phyloP scores from a whole-genome alignment of 2,113 vertebrate species.

The Nothoprocta pentlandii region DNA sequence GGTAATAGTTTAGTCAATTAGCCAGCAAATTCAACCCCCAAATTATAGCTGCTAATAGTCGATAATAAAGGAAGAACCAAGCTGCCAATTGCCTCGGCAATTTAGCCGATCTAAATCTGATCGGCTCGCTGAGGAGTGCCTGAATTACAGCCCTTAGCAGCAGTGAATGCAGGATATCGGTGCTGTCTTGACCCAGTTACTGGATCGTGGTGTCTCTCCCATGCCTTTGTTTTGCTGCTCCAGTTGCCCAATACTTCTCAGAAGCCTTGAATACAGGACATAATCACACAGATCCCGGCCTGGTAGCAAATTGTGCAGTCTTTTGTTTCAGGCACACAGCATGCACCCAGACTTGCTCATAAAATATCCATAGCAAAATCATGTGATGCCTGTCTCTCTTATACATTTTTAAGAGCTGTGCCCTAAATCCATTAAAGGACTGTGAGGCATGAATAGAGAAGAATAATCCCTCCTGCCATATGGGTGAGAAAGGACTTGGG shows the following conservation, averaged over 20 bases:
- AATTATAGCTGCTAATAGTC: constrained; percentile 52
- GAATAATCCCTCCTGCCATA: constrained; percentile 31
- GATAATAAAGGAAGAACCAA: constrained; percentile 18
- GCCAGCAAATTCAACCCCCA: background rate
- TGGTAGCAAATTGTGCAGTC: constrained; percentile 48
- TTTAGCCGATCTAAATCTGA: background rate
- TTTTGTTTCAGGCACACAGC: constrained; percentile 72
- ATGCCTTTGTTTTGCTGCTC: constrained; percentile 60
- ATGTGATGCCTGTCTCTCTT: constrained; percentile 59
- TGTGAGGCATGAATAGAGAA: constrained; percentile 32
- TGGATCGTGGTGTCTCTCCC: constrained; percentile 40
- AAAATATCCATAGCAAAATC: constrained; percentile 77
- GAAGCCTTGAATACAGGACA: constrained; percentile 48
- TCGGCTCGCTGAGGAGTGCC: constrained; percentile 48
- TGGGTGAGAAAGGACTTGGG: constrained; percentile 7
- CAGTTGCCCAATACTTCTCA: constrained; percentile 50
- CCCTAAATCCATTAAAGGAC: constrained; percentile 69
- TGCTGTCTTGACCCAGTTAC: constrained; percentile 52
- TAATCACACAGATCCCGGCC: constrained; percentile 56
- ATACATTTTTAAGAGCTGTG: constrained; percentile 75
- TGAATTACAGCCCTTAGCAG: constrained; percentile 40
- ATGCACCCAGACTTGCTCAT: constrained; percentile 68
- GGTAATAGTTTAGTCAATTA: constrained; percentile 42
- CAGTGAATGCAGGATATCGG: background rate
- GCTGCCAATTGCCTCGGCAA: background rate